These are phyloP conservation scores for Agelaius phoeniceus DNA, from an alignment of 2,113 vertebrate genomes.

Conservation along the genomic window DNA sequence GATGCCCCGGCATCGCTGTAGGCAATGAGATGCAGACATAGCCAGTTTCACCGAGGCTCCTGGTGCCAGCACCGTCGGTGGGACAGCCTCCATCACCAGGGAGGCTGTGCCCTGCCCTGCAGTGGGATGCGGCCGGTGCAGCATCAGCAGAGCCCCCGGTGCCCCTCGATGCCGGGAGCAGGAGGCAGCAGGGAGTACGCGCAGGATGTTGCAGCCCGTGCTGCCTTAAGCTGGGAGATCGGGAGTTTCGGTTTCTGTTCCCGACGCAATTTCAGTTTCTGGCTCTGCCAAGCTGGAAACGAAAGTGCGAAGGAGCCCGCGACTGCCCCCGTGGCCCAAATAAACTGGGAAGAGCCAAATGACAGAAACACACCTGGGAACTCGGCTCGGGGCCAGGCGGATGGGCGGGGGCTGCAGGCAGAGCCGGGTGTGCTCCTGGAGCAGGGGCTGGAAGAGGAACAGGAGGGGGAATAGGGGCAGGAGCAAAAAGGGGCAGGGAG, in stretches of 20 bases:
- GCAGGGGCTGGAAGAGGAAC: not conserved
- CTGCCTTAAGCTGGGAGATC: not conserved
- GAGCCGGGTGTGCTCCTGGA: not conserved
- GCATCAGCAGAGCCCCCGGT: not conserved
- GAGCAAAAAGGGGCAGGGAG: not conserved
- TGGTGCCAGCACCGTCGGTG: not conserved
- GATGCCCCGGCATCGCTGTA: not conserved
- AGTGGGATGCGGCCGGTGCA: not conserved
- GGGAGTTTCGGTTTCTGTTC: not conserved
- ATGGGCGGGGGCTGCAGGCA: not conserved
- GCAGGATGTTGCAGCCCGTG: not conserved
- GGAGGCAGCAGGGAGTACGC: fast-evolving
- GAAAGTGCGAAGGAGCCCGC: not conserved
- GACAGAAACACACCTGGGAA: not conserved
- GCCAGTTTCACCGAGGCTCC: not conserved
- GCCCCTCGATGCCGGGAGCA: not conserved
- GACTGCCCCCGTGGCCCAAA: not conserved
- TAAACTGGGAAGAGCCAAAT: not conserved
- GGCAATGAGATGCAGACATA: not conserved
- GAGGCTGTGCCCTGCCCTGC: not conserved
- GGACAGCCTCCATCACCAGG: not conserved
- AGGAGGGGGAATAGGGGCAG: too few species aligned
- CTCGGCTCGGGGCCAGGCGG: not conserved
- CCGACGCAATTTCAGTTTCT: not conserved
- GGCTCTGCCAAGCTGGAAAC: not conserved